phyloP scores from a whole-genome alignment of 2,888 invertebrate genomes.

The Minunthozetes semirufus region DNA sequence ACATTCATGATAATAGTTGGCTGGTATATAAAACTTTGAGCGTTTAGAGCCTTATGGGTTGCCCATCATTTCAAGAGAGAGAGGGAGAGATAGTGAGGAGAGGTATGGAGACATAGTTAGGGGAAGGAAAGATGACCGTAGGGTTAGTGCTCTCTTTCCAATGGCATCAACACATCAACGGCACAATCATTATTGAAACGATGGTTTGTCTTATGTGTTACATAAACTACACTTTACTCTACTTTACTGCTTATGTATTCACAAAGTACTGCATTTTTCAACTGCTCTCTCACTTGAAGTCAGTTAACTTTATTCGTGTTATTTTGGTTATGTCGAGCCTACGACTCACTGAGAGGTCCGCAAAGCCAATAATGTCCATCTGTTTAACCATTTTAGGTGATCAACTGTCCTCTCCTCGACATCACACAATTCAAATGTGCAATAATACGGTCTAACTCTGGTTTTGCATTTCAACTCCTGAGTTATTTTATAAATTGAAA shows the following conservation, averaged over 20 bases:
- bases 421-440: not conserved
- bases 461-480: not conserved
- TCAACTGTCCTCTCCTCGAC: not conserved
- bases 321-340: not conserved
- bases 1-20: conserved; percentile 23
- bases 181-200: conserved; percentile 20
- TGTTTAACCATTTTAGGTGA: conserved; percentile 26
- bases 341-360: not conserved
- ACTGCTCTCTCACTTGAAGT: not conserved
- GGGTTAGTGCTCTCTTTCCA: not conserved
- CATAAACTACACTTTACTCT: not conserved
- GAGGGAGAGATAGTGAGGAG: not conserved
- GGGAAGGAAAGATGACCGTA: not conserved
- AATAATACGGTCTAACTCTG: conserved; percentile 7
- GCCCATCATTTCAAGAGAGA: not conserved
- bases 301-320: conserved; percentile 26
- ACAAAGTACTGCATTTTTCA: conserved; percentile 21
- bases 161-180: conserved; percentile 3
- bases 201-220: conserved; percentile 19
- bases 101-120: not conserved
- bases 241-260: conserved; percentile 24
- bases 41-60: conserved; percentile 11
- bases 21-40: conserved; percentile 7
- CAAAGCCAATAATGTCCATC: conserved; percentile 23
- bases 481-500: no score